Evolutionary conservation across 92 coral and sea anemone species (phyloP).

Genomic region (Muricea muricata): DNA sequence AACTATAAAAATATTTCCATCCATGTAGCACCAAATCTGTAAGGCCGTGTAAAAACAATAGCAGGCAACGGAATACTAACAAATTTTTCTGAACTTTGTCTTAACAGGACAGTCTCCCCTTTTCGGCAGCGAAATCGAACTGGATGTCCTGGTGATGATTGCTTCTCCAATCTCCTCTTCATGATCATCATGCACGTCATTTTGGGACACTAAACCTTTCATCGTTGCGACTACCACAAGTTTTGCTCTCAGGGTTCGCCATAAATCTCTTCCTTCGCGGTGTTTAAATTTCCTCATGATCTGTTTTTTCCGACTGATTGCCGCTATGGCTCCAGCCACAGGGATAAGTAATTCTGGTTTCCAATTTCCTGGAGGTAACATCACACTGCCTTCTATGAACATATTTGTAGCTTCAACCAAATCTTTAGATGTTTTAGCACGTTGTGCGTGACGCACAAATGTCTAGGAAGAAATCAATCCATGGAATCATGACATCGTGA

Average conservation of each 20-base stretch:
- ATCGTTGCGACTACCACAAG: neutral
- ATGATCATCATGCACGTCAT: neutral
- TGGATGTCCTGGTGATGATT: neutral
- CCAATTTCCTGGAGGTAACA: constrained; percentile 19
- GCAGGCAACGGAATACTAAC: neutral
- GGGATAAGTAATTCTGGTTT: constrained; percentile 7
- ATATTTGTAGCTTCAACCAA: neutral
- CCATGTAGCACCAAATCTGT: no score
- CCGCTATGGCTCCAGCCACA: neutral
- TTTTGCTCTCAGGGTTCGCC: neutral
- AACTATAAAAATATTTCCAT: no score
- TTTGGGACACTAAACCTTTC: neutral
- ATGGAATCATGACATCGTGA: no score
- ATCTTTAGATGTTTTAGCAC: neutral
- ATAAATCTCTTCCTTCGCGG: neutral
- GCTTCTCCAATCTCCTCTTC: neutral
- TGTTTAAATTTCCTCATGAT: neutral
- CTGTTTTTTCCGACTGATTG: neutral
- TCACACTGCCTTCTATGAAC: constrained; percentile 2
- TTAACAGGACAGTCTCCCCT: neutral
- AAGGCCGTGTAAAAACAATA: no score
- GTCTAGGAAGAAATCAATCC: neutral
- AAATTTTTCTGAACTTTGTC: neutral
- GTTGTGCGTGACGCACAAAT: neutral
- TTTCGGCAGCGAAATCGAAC: neutral